These are phyloP conservation scores for Epinotia bilunana DNA, from an alignment of 2,888 invertebrate species.

Conservation along the genomic window DNA sequence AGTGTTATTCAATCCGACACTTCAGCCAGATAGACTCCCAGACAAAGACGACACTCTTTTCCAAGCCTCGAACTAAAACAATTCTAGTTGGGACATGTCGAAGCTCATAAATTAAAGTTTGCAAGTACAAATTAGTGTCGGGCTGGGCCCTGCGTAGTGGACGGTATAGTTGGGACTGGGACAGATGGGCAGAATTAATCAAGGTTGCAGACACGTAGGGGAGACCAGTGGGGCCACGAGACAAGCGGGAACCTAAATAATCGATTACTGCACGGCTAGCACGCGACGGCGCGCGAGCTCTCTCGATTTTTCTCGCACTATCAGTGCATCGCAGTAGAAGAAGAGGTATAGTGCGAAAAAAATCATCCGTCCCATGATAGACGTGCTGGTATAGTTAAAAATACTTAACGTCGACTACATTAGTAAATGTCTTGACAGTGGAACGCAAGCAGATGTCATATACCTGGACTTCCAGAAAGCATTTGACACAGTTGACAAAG, in stretches of 20 bases:
- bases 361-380: too few species aligned
- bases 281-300: too few species aligned
- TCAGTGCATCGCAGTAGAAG: too few species aligned
- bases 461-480: too few species aligned
- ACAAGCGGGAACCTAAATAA: conserved; percentile 39
- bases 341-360: too few species aligned
- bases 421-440: too few species aligned
- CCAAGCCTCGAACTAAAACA: conserved; percentile 26
- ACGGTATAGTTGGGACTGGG: conserved; percentile 53
- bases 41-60: conserved; percentile 27
- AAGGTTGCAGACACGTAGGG: conserved; percentile 57
- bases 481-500: too few species aligned
- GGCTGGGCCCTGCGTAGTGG: conserved; percentile 47
- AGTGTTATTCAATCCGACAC: neutral
- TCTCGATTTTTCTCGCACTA: too few species aligned
- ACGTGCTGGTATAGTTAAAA: too few species aligned
- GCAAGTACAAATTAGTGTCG: conserved; percentile 53
- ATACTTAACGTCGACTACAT: too few species aligned
- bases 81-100: conserved; percentile 29
- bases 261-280: too few species aligned
- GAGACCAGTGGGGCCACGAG: conserved; percentile 48
- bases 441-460: too few species aligned
- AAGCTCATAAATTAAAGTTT: conserved; percentile 39
- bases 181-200: conserved; percentile 70
- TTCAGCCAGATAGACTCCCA: neutral